phyloP scores from a whole-genome alignment of 2,113 vertebrate species.

The Laticauda laticaudata region DNA sequence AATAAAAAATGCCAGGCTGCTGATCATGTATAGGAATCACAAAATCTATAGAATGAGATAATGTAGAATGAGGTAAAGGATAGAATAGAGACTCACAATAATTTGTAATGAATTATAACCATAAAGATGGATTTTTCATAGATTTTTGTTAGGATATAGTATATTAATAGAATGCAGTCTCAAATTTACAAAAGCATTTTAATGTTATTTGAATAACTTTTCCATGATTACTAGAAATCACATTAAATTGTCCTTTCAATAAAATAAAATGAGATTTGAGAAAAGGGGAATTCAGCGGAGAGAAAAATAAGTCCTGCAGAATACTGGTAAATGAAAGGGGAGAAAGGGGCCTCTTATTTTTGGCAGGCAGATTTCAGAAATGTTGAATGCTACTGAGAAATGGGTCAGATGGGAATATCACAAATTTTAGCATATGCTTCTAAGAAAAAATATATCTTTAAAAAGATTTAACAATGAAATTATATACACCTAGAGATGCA shows the following conservation, averaged over 20 bases:
- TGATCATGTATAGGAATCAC: background rate
- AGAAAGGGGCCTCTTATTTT: background rate
- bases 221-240: background rate
- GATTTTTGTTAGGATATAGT: background rate
- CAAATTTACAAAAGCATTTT: background rate
- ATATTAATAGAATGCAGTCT: background rate
- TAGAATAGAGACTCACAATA: background rate
- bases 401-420: constrained; percentile 7
- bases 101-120: background rate
- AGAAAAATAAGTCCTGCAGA: background rate
- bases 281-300: background rate
- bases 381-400: constrained; percentile 24
- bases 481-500: background rate
- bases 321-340: background rate
- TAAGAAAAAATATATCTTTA: background rate
- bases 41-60: background rate
- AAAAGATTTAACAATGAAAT: constrained; percentile 13
- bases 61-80: background rate
- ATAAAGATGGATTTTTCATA: background rate
- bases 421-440: constrained; percentile 2
- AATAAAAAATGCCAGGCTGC: background rate
- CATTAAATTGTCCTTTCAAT: constrained; percentile 10
- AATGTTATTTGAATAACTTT: background rate
- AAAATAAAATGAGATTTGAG: background rate
- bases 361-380: constrained; percentile 19